Percentiles rank a stretch among this genome's conserved stretches.
Evolutionary conservation across 1,140 invertebrate genomes (phyloP).

Genomic region (Scaptomyza montana): DNA sequence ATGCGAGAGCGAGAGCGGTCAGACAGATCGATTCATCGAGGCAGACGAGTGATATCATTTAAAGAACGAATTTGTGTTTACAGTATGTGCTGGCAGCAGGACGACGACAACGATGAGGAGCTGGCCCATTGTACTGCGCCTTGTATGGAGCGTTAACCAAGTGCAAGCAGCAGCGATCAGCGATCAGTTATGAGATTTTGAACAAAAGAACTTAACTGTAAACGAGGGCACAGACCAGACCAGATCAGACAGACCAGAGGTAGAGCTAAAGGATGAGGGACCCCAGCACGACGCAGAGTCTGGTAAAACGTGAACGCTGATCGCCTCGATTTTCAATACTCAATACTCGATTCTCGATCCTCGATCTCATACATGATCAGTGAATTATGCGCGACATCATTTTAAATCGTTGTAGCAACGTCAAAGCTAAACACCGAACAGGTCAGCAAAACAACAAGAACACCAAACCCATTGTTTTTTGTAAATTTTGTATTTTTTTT

Average conservation of each 20-base stretch:
- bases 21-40: slow-evolving; percentile 33
- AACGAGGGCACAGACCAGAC: slow-evolving; percentile 50
- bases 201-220: slow-evolving; percentile 80
- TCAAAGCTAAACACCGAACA: slow-evolving; percentile 81
- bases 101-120: not conserved
- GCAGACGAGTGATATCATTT: slow-evolving; percentile 34
- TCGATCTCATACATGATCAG: slow-evolving; percentile 51
- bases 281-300: slow-evolving; percentile 71
- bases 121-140: slow-evolving; percentile 42
- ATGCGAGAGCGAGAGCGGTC: slow-evolving; percentile 52
- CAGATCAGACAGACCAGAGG: not conserved
- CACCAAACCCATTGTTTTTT: slow-evolving; percentile 48
- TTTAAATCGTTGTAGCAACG: slow-evolving; percentile 80
- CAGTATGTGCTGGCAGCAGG: not conserved
- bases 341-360: slow-evolving; percentile 29
- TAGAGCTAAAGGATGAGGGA: slow-evolving; percentile 6
- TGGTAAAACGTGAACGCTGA: slow-evolving; percentile 56
- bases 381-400: slow-evolving; percentile 82
- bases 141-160: slow-evolving; percentile 60
- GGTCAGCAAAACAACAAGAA: slow-evolving; percentile 46
- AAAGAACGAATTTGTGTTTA: slow-evolving; percentile 26
- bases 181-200: slow-evolving; percentile 77
- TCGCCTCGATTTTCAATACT: slow-evolving; percentile 11
- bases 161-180: slow-evolving; percentile 50
- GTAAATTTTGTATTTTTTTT: not conserved